Conservation (phyloP, 2,113 vertebrate species). For the Condylura cristata region DNA sequence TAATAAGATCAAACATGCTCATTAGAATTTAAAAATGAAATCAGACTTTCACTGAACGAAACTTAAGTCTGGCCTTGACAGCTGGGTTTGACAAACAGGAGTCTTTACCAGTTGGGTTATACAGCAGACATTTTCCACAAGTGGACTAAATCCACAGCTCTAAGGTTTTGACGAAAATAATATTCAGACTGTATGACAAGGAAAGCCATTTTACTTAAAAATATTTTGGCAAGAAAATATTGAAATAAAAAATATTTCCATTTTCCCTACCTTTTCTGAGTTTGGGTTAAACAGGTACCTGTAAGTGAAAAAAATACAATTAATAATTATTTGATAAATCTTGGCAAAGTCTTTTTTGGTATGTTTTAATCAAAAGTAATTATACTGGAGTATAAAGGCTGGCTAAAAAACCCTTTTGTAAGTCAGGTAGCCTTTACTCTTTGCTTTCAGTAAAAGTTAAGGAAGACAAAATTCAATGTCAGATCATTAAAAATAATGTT, state of each 20-base stretch:
- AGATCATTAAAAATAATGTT: slow-evolving; percentile 31
- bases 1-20: slow-evolving; percentile 34
- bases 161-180: slow-evolving; percentile 17
- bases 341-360: not conserved
- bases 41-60: slow-evolving; percentile 14
- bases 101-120: not conserved
- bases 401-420: not conserved
- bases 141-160: not conserved
- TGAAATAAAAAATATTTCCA: not conserved
- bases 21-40: not conserved
- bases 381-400: not conserved
- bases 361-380: not conserved
- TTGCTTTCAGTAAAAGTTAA: slow-evolving; percentile 39
- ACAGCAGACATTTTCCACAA: not conserved
- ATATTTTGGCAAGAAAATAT: not conserved
- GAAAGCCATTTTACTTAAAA: slow-evolving; percentile 15
- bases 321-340: not conserved
- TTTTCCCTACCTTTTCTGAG: not conserved
- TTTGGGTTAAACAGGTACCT: not conserved
- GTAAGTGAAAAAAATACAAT: not conserved
- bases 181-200: slow-evolving; percentile 23
- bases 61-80: not conserved
- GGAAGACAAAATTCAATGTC: not conserved
- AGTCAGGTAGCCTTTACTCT: not conserved
- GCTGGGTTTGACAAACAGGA: not conserved